Conservation (phyloP, 2,797 vertebrate genomes). For the Myotis myotis region DNA sequence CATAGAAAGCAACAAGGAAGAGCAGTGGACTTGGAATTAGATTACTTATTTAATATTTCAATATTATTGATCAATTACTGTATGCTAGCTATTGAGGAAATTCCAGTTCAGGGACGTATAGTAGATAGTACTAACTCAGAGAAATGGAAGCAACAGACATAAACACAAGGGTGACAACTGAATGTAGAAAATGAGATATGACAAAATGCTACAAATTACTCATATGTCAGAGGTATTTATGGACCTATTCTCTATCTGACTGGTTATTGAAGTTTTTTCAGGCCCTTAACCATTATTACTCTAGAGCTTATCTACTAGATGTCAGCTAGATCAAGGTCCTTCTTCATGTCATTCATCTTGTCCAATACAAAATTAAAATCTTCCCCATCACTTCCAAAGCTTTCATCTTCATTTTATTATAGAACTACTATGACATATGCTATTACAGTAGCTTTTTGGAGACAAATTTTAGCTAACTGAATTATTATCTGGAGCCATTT, state of each 20-base stretch:
- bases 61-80: neutral
- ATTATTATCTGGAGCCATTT: neutral
- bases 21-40: neutral
- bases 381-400: neutral
- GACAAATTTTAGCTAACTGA: neutral
- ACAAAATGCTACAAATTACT: neutral
- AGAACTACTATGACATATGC: neutral
- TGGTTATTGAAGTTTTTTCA: neutral
- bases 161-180: neutral
- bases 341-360: neutral
- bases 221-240: neutral
- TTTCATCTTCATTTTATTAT: slow-evolving; percentile 1
- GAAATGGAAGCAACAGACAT: neutral
- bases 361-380: neutral
- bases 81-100: neutral
- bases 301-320: neutral
- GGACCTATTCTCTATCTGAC: neutral
- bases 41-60: slow-evolving; percentile 24
- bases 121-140: neutral
- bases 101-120: neutral
- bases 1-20: neutral
- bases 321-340: neutral
- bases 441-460: neutral
- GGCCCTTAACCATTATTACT: neutral
- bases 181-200: neutral